Evolutionary conservation across 2,797 vertebrate genomes (phyloP).

Genomic region (Alauda arvensis): DNA sequence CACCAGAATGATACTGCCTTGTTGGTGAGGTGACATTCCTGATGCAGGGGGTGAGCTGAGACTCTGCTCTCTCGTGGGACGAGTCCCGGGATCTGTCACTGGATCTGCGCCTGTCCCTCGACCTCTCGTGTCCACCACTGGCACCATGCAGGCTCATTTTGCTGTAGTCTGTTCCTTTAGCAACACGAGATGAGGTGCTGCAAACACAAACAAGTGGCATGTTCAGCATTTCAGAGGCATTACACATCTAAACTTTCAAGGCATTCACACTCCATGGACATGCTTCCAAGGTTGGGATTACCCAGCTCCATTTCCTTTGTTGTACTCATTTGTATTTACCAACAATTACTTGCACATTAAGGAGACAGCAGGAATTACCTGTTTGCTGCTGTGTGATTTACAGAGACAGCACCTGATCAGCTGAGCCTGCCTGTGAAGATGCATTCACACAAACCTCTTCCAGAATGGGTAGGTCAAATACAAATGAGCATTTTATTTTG

Average conservation of each 20-base stretch:
- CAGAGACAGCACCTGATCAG: not conserved
- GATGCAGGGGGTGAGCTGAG: constrained; percentile 96
- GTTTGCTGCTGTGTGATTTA: not conserved
- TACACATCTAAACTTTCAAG: not conserved
- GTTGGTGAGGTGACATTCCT: constrained; percentile 97
- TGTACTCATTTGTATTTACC: not conserved
- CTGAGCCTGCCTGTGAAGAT: not conserved
- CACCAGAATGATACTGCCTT: constrained; percentile 91
- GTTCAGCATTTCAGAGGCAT: not conserved
- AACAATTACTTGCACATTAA: not conserved
- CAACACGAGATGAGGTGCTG: constrained; percentile 81
- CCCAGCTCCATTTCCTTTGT: not conserved
- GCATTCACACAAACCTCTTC: not conserved
- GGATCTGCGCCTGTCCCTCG: constrained; percentile 92
- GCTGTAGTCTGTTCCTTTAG: constrained; percentile 79
- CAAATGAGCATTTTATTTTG: not conserved
- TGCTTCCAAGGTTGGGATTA: not conserved
- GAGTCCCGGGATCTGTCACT: constrained; percentile 97
- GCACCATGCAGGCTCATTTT: constrained; percentile 96
- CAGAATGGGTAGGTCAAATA: not conserved
- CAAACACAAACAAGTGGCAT: constrained; percentile 22
- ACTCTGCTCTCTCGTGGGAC: constrained; percentile 92
- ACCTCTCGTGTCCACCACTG: constrained; percentile 89
- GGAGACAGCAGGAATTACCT: not conserved
- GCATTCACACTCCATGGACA: not conserved